Conservation (phyloP, 2,113 vertebrate genomes). For the Percina caprodes region DNA sequence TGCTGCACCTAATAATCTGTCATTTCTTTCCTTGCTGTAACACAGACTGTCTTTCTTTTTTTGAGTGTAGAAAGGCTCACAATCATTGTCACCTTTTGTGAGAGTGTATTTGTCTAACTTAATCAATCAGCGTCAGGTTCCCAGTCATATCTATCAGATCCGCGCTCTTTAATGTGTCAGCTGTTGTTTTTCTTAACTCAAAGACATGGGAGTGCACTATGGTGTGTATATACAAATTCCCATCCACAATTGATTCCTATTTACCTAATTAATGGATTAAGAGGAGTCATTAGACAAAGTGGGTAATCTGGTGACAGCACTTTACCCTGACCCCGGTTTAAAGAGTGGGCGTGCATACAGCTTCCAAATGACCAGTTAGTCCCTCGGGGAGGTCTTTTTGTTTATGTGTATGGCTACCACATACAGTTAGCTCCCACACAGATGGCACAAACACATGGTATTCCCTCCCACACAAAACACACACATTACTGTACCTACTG, state of each 20-base stretch:
- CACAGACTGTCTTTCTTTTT: background rate
- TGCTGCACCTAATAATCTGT: constrained; percentile 4
- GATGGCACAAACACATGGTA: background rate
- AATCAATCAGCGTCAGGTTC: background rate
- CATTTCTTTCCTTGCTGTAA: background rate
- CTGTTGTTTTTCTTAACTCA: constrained; percentile 19
- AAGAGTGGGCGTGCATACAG: constrained; percentile 43
- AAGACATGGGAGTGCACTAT: background rate
- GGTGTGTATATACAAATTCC: constrained; percentile 44
- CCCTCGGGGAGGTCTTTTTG: constrained; percentile 12
- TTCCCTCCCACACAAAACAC: constrained; percentile 23
- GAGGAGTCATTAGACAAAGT: constrained; percentile 58
- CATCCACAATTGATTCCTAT: constrained; percentile 45
- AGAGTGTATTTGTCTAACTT: constrained; percentile 22
- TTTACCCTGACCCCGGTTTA: constrained; percentile 37
- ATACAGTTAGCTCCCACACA: constrained; percentile 45
- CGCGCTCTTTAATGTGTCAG: background rate
- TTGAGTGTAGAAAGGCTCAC: background rate
- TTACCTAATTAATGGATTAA: constrained; percentile 55
- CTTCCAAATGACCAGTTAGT: constrained; percentile 20
- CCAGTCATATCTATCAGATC: background rate
- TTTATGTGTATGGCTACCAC: constrained; percentile 34
- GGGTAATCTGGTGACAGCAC: constrained; percentile 39
- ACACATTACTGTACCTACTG: background rate
- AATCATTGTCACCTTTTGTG: constrained; percentile 46